Percentiles rank a stretch among this genome's conserved stretches.
Conservation (phyloP, 2,797 vertebrate species). For the Macropus fuliginosus region DNA sequence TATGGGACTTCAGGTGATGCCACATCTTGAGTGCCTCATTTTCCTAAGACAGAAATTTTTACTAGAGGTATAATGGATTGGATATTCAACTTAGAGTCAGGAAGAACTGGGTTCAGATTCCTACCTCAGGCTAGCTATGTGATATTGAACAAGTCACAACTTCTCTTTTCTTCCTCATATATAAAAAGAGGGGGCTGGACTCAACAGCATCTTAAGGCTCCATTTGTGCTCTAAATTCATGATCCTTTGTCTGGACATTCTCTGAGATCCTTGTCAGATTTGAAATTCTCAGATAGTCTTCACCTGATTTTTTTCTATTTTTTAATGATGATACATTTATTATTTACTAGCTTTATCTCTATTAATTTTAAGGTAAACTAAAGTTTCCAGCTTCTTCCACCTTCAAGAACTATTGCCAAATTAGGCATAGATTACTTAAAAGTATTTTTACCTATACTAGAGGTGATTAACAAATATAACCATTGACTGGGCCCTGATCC, state of each 20-base stretch:
- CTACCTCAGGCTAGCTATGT: neutral
- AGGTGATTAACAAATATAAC: slow-evolving; percentile 22
- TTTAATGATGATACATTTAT: neutral
- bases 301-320: neutral
- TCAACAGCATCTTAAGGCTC: neutral
- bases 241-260: neutral
- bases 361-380: neutral
- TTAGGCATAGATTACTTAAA: slow-evolving; percentile 1
- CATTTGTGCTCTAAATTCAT: neutral
- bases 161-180: neutral
- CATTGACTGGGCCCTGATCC: neutral
- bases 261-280: neutral
- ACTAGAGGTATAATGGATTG: neutral
- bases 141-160: neutral
- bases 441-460: neutral
- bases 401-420: neutral
- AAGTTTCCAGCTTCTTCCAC: neutral
- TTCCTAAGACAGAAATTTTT: neutral
- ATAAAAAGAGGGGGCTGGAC: neutral
- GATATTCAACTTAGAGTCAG: neutral
- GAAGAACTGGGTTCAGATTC: neutral
- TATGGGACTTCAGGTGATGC: neutral
- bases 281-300: neutral
- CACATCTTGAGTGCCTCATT: neutral
- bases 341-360: neutral